Evolutionary conservation across 2,888 invertebrate species (phyloP), one percentile per base, ranked within the genome.

Genomic region (Ceramica pisi): DNA sequence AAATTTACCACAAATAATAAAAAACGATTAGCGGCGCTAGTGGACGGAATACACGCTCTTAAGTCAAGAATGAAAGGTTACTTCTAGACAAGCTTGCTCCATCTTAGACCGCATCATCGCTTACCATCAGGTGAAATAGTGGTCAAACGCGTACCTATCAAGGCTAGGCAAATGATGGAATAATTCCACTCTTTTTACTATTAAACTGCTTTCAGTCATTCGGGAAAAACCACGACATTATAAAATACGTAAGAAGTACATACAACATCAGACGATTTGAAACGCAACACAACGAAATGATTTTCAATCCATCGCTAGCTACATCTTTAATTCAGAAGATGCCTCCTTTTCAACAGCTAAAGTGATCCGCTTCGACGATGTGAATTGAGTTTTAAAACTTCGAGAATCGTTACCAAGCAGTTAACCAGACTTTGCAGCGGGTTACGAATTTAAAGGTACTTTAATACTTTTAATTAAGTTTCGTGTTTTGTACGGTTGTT

Each of bases 371-470:
- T 81, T 82, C 72, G 67, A 88, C 87, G 85, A 79, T 83, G 78
- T 76, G 86, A 81, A 88, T 87, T 78, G 84, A 88, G 89, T 89
- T 88, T 84, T 83, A 84, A 87, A 87, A 87, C 83, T 88, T 85
- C 77, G 81, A 80, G 79, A 77, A 86, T 82, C 75, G 82, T 86
- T 85, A 84, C 87, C 69, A 81, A 81, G 74, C 84, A 82, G 82
- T 89, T 88, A 86, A 83, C 78, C 72, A 71, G 74, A 83, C 80
- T 81, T 84, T 74, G 83, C 67, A 75, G 75, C 69, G 78, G 68
- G 74, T 75, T 75, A 55, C 70, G 82, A 84, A 81, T 79, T 82
- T 71, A 67, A 84, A 84, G 78, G 74, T 78, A 70, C 51, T 73
- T 77, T 83, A 85, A 85, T 86, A 78, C 60, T 79, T 82, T 78